phyloP scores from a whole-genome alignment of 2,113 vertebrate species.

The Puma concolor region DNA sequence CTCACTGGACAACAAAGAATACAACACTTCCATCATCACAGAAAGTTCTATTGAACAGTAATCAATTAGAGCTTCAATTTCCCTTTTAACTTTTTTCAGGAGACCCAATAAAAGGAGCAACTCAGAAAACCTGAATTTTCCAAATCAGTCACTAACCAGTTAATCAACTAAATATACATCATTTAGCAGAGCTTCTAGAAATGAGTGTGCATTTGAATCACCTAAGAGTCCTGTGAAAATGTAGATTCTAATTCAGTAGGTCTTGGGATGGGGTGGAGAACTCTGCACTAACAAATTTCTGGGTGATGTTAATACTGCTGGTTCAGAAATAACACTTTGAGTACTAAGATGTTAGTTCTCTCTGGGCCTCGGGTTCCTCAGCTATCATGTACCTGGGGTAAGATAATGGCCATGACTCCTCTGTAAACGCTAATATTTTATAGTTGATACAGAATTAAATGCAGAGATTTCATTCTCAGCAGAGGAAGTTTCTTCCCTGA shows the following conservation, averaged over 20 bases:
- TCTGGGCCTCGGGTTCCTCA: neutral
- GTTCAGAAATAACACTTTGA: neutral
- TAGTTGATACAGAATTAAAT: neutral
- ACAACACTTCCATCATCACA: neutral
- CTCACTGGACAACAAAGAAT: neutral
- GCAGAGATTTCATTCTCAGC: neutral
- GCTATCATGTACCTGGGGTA: neutral
- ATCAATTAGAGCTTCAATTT: neutral
- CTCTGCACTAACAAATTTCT: neutral
- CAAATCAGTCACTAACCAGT: neutral
- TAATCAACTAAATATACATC: neutral
- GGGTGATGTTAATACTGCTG: neutral
- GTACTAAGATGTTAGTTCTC: neutral
- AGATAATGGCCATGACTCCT: neutral
- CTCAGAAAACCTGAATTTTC: conserved; percentile 4
- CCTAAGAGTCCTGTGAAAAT: neutral
- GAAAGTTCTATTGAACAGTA: neutral
- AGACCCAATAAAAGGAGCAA: neutral
- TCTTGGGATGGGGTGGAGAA: neutral
- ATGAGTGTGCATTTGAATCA: neutral
- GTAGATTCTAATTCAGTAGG: neutral
- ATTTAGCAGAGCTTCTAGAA: neutral
- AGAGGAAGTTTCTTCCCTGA: neutral
- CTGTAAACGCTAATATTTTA: neutral
- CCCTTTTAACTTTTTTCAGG: neutral